Evolutionary conservation across 2,797 vertebrate genomes (phyloP).

Genomic region (Mormyrus hasselquistii): DNA sequence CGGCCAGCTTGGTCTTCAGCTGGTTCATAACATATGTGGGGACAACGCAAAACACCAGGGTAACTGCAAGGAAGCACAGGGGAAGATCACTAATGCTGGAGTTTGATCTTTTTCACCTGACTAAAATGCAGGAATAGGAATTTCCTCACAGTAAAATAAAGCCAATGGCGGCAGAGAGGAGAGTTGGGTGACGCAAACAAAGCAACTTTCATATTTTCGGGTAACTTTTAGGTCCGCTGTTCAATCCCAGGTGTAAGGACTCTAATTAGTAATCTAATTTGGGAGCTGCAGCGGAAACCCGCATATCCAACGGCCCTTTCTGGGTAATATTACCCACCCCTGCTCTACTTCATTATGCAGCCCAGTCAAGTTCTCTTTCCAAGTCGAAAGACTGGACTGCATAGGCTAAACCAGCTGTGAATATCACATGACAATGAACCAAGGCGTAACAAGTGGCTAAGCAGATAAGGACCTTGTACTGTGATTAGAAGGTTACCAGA

Average conservation of each 20-base stretch:
- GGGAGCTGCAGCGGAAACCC: too few species aligned
- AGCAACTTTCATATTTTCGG: neutral
- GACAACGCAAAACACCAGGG: slow-evolving; percentile 61
- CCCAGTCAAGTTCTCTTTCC: too few species aligned
- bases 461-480: neutral
- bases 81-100: neutral
- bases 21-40: slow-evolving; percentile 54
- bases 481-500: neutral
- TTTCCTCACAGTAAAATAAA: neutral
- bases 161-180: neutral
- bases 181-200: neutral
- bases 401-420: neutral
- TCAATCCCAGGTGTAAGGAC: too few species aligned
- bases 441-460: neutral
- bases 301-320: too few species aligned
- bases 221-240: too few species aligned
- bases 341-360: too few species aligned
- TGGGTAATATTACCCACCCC: too few species aligned
- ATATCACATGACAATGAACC: neutral
- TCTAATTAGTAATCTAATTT: too few species aligned
- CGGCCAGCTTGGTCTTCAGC: slow-evolving; percentile 46
- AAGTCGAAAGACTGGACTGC: neutral
- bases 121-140: neutral
- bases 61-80: slow-evolving; percentile 40
- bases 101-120: neutral